These are phyloP conservation scores for Coluber constrictor DNA, from an alignment of 2,797 vertebrate genomes.

Conservation along the genomic window DNA sequence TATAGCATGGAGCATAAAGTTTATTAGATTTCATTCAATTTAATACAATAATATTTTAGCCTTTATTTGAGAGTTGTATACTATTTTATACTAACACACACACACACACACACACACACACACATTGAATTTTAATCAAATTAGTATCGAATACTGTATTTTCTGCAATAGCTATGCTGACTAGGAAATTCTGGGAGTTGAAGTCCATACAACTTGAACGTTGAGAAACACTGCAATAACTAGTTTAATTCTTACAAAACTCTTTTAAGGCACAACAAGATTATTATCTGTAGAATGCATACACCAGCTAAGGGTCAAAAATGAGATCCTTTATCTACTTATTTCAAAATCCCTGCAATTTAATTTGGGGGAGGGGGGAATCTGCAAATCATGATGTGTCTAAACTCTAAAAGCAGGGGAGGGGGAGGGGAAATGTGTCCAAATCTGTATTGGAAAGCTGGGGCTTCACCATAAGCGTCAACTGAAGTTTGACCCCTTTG, in stretches of 20 bases:
- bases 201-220: background rate
- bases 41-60: constrained; percentile 14
- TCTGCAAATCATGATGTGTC: background rate
- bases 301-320: no score
- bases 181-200: background rate
- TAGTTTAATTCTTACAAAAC: background rate
- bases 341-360: background rate
- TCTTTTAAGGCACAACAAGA: background rate
- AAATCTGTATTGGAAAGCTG: background rate
- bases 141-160: background rate
- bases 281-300: background rate
- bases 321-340: background rate
- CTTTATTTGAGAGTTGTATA: background rate
- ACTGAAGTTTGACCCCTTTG: background rate
- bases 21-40: constrained; percentile 16
- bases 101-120: background rate
- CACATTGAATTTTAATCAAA: background rate
- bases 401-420: background rate
- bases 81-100: background rate
- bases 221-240: background rate
- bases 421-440: background rate
- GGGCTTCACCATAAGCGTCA: background rate
- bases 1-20: constrained; percentile 5
- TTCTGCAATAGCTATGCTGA: background rate
- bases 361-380: background rate